These are phyloP conservation scores for Micronycteris hirsuta DNA, from an alignment of 2,113 vertebrate species.

Conservation along the genomic window DNA sequence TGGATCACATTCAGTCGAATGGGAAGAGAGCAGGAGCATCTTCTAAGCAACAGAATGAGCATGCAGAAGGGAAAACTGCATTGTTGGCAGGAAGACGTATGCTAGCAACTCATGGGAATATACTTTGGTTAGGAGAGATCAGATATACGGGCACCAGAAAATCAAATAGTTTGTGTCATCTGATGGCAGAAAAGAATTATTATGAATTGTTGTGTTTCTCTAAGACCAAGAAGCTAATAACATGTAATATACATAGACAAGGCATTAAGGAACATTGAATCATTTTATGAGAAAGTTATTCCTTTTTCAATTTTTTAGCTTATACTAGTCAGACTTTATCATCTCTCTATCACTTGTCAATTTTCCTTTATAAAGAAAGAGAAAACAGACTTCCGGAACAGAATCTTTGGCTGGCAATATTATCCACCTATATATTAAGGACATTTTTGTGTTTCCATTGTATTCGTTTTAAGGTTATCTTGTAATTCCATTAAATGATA, in stretches of 20 bases:
- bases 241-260: background rate
- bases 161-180: background rate
- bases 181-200: background rate
- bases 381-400: background rate
- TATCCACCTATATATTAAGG: background rate
- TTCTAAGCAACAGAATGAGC: background rate
- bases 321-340: background rate
- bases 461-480: background rate
- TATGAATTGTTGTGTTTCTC: background rate
- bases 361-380: background rate
- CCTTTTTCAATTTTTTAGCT: background rate
- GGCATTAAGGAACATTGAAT: background rate
- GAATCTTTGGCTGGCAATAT: background rate
- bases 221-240: background rate
- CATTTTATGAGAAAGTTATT: conserved; percentile 29
- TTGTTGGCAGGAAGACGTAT: background rate
- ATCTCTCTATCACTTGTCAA: background rate
- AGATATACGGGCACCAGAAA: background rate
- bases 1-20: background rate
- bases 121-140: background rate
- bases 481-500: background rate
- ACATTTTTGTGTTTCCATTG: background rate
- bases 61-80: no score
- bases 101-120: background rate
- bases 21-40: background rate